A percentile compares a stretch with the other conserved stretches of the same genome.
Evolutionary conservation across 2,113 vertebrate species (phyloP).

Genomic region (Paracyprichromis sp.): DNA sequence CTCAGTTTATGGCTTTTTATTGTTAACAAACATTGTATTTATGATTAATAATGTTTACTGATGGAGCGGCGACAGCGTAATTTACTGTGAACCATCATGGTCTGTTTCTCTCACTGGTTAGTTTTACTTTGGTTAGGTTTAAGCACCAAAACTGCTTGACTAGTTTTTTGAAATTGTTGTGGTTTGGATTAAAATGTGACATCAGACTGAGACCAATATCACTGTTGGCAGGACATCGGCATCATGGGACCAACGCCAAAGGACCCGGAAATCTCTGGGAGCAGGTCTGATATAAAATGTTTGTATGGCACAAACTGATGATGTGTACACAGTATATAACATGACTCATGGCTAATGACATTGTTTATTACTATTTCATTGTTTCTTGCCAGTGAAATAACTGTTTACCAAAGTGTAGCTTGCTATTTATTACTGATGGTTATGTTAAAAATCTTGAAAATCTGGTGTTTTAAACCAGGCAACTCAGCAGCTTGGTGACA

Average conservation of each 20-base stretch:
- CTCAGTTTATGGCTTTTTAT: not conserved
- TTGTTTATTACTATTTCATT: not conserved
- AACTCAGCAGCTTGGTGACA: not conserved
- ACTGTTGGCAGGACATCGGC: not conserved
- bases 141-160: not conserved
- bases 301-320: not conserved
- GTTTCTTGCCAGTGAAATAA: not conserved
- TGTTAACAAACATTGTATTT: not conserved
- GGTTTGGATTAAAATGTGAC: not conserved
- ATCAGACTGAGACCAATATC: not conserved
- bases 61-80: rapidly evolving
- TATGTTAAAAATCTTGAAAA: not conserved
- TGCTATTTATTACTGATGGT: not conserved
- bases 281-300: not conserved
- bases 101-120: not conserved
- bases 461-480: not conserved
- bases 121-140: not conserved
- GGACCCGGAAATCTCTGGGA: not conserved
- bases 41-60: not conserved
- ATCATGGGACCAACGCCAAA: not conserved
- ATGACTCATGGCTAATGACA: not conserved
- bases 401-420: not conserved
- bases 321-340: not conserved
- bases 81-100: not conserved
- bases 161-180: not conserved